Evolutionary conservation across 2,113 vertebrate genomes (phyloP), one percentile per base, ranked within the genome.

Genomic region (Mus spicilegus): DNA sequence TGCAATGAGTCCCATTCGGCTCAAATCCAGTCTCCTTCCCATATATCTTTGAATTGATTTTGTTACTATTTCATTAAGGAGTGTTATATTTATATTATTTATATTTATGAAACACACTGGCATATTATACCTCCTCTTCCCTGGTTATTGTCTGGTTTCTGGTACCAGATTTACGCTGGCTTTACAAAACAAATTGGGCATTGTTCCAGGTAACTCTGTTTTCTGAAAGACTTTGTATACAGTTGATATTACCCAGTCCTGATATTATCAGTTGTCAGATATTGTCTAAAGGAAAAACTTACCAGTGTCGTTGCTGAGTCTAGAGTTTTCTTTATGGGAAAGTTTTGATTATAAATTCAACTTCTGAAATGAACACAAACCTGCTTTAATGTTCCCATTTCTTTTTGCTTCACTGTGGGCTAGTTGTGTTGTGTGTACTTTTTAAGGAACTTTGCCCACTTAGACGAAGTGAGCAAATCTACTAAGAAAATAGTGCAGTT

Each of bases 41-140:
- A 87, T 28, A 8, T 91, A 77, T 87, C 91, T 91, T 61, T 89
- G 42, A n/a, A 65, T 93, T 95, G 3, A 76, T 42, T 54, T 91
- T 96, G 56, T 77, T 93, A 93, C 69, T 84, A 94, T 80, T 95
- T 93, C 70, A 58, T 81, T 93, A 84, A 87, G 51, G 46, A 75
- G 65, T 94, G 91, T 94, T 96, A 72, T 22, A 72, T 14, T 14
- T 10, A 51, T 26, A 56, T 89, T 82, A 72, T 14, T 14, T 10
- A 51, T 26, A 56, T 89, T 82, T 39, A 94, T 72, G 42, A 95
- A 93, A 93, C 86, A 93, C 46, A 77, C 81, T 51, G 26, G 7
- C 19, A 58, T 33, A 8, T 77, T 33, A 70, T 4, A 69, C 69
- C 20, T 80, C 56, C 75, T 56, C 19, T 3, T 10, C 76, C 33